Percentiles rank a stretch among this genome's conserved stretches.
phyloP scores from a whole-genome alignment of 1,140 invertebrate genomes.

The Drosophila dunni region DNA sequence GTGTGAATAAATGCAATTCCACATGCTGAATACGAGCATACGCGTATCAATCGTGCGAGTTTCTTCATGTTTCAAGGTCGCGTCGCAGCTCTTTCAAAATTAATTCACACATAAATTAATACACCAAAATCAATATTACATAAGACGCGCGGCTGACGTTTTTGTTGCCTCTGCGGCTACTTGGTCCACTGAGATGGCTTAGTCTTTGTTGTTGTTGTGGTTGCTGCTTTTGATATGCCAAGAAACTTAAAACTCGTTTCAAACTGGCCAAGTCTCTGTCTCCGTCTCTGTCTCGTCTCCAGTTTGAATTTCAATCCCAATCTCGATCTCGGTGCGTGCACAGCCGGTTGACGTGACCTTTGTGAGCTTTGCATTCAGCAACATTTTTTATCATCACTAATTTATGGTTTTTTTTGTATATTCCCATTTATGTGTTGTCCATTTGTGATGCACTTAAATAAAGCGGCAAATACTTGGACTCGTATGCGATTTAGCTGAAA shows the following conservation, averaged over 20 bases:
- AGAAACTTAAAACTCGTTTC: constrained; percentile 65
- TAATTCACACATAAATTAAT: constrained; percentile 68
- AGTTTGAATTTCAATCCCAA: constrained; percentile 6
- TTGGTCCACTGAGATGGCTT: constrained; percentile 42
- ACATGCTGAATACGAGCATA: background rate
- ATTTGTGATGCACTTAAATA: constrained; percentile 38
- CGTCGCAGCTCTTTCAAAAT: constrained; percentile 43
- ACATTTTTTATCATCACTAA: constrained; percentile 25
- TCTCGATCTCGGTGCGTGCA: constrained; percentile 57
- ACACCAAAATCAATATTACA: constrained; percentile 69
- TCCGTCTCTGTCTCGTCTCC: background rate
- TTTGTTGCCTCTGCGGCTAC: constrained; percentile 25
- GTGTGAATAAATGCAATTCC: background rate
- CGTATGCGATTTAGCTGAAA: constrained; percentile 16
- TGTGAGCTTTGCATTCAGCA: constrained; percentile 59
- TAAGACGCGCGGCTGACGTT: constrained; percentile 52
- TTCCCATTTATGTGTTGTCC: constrained; percentile 33
- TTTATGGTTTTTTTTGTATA: constrained; percentile 19
- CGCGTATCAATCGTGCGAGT: constrained; percentile 6
- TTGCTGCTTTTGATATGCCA: constrained; percentile 37
- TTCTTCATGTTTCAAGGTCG: constrained; percentile 66
- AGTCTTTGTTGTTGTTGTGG: background rate
- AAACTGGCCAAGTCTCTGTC: constrained; percentile 18
- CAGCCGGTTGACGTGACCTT: constrained; percentile 75
- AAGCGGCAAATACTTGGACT: constrained; percentile 18